Evolutionary conservation across 2,113 vertebrate species (phyloP), one percentile per base, ranked within the genome.

Genomic region (Podarcis muralis): DNA sequence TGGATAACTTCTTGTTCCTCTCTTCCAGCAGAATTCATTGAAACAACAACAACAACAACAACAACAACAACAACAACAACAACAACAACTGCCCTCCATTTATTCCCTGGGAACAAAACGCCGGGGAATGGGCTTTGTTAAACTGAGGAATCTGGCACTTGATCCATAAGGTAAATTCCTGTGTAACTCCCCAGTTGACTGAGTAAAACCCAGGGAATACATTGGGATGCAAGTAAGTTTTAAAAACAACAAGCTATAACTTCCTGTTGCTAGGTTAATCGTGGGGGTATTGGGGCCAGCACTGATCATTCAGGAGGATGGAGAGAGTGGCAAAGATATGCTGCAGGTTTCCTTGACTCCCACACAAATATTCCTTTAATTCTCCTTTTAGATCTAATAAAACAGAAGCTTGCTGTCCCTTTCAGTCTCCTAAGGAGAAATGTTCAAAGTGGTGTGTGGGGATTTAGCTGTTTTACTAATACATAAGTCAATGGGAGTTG

Each of bases 401-500:
- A 85, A 15, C 59, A 25, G 72, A 59, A 71, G 87, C 80, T 53
- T 83, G 27, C 1, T 1, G 66, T 37, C 81, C 48, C 69, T 86
- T 86, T 76, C 48, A 84, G 74, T 62, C 59, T 84, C 85, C 7
- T 20, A 0, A 1, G 18, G 76, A 32, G 57, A 68, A 1, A 35
- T 16, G 0, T 37, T 80, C 59, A 75, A 40, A 86, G 89, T 69
- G 81, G 25, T 57, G 59, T 66, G 37, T 0, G 59, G 25, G 65
- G 66, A 57, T 83, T 1, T 18, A 86, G 18, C 86, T 12, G 30
- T 7, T 71, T 79, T 37, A 84, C 40, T 27, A 35, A n/a, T 22
- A 0, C 0, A 35, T 2, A 0, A 0, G 53, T 8, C 79, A 2
- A 1, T 0, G 53, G 8, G 4, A 89, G 25, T 16, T 0, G 0